A percentile compares a stretch with the other conserved stretches of the same genome.
These are phyloP conservation scores for Torymus tubicola DNA, from an alignment of 2,888 invertebrate species.

Conservation along the genomic window DNA sequence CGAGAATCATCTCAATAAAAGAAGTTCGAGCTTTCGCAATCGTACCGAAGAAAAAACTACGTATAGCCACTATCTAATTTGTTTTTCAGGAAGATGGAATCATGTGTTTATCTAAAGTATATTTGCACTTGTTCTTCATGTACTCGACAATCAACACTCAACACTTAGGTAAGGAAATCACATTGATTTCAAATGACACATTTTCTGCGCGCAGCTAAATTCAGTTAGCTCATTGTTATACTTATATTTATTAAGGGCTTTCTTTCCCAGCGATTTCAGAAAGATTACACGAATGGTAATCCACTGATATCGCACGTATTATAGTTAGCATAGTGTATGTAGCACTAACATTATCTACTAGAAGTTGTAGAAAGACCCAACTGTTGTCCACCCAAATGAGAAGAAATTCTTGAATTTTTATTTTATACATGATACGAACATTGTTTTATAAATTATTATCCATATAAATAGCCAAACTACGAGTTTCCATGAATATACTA, in stretches of 20 bases:
- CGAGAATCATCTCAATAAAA: no score
- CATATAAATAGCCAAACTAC: no score
- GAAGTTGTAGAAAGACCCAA: conserved; percentile 10
- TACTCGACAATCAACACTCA: conserved; percentile 67
- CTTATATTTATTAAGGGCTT: conserved; percentile 62
- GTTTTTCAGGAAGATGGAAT: neutral
- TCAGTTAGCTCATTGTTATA: conserved; percentile 57
- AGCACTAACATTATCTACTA: conserved; percentile 41
- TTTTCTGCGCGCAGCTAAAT: conserved; percentile 49
- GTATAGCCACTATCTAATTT: no score
- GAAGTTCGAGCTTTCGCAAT: no score
- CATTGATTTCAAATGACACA: conserved; percentile 64
- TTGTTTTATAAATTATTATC: no score
- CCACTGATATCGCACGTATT: conserved; percentile 29
- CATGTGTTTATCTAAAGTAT: conserved; percentile 5
- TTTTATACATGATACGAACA: neutral
- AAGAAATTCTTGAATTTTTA: neutral
- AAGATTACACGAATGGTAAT: conserved; percentile 24
- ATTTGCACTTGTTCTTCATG: conserved; percentile 51
- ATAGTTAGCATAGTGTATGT: conserved; percentile 26
- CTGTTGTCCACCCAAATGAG: neutral
- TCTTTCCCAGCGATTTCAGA: conserved; percentile 56
- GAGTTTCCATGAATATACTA: no score
- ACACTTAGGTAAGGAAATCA: conserved; percentile 67
- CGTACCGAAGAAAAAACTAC: no score